Evolutionary conservation across 2,888 invertebrate genomes (phyloP).

Genomic region (Timema podura): DNA sequence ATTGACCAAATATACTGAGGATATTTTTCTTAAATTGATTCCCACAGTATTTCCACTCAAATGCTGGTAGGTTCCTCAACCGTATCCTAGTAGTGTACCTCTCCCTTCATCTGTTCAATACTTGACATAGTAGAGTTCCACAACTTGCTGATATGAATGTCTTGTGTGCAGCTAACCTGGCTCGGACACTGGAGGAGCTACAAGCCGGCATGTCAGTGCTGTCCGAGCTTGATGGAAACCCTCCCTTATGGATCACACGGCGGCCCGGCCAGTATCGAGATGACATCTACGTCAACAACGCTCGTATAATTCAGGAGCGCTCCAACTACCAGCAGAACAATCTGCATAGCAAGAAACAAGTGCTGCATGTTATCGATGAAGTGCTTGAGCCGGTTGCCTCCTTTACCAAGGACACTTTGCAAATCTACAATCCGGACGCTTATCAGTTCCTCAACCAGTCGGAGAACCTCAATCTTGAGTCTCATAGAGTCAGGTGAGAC

Average conservation of each 20-base stretch:
- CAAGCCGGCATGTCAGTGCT: constrained; percentile 61
- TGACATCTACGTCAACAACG: constrained; percentile 84
- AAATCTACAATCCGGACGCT: constrained; percentile 76
- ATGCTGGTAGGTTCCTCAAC: too few relatives aligned
- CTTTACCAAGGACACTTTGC: constrained; percentile 52
- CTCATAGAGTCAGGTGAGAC: constrained; percentile 65
- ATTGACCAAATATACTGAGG: too few relatives aligned
- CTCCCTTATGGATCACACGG: constrained; percentile 78
- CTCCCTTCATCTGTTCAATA: too few relatives aligned
- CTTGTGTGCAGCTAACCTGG: constrained; percentile 63
- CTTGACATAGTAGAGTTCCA: too few relatives aligned
- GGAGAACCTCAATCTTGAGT: constrained; percentile 68
- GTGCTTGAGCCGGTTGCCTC: constrained; percentile 70
- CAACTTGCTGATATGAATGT: neutral
- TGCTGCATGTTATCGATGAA: constrained; percentile 83
- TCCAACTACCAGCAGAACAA: constrained; percentile 62
- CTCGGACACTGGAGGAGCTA: constrained; percentile 63
- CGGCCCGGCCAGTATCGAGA: constrained; percentile 55
- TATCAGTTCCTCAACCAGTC: constrained; percentile 73
- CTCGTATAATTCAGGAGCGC: constrained; percentile 65
- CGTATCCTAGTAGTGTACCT: too few relatives aligned
- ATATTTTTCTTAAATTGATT: too few relatives aligned
- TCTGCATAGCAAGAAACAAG: constrained; percentile 56
- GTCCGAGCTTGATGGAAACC: constrained; percentile 79
- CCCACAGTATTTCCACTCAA: too few relatives aligned